phyloP scores from a whole-genome alignment of 2,113 vertebrate genomes.

The Pseudopipra pipra region DNA sequence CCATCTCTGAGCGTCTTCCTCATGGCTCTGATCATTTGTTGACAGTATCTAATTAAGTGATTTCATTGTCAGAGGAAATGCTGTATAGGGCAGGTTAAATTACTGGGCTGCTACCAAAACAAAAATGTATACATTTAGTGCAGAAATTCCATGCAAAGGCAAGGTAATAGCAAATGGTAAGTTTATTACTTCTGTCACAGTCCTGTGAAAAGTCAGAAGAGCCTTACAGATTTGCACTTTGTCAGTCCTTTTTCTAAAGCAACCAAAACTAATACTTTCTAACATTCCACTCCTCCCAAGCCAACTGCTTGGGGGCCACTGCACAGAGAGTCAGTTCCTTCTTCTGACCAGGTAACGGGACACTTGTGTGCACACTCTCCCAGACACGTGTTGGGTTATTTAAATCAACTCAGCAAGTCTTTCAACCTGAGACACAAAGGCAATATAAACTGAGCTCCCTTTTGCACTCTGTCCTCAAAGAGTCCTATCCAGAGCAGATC shows the following conservation, averaged over 20 bases:
- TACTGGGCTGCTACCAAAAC: background rate
- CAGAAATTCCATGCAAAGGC: background rate
- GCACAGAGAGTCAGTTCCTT: background rate
- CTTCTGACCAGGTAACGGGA: background rate
- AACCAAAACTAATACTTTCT: background rate
- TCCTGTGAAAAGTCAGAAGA: background rate
- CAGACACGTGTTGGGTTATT: background rate
- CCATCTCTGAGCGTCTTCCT: background rate
- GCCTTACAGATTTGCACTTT: background rate
- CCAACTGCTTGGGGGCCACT: background rate
- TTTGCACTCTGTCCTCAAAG: slow-evolving; percentile 47
- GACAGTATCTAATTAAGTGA: background rate
- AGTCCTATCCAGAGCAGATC: slow-evolving; percentile 62
- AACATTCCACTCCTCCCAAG: background rate
- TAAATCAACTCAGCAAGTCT: slow-evolving; percentile 29
- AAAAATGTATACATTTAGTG: background rate
- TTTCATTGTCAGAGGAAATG: background rate
- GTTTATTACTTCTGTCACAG: background rate
- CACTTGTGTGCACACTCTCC: background rate
- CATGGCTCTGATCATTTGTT: background rate
- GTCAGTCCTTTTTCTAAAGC: background rate
- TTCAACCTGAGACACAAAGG: background rate
- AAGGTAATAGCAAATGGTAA: background rate
- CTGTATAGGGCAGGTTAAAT: background rate
- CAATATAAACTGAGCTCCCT: slow-evolving; percentile 26